Evolutionary conservation across 2,888 invertebrate genomes (phyloP).

Genomic region (Pandemis cinnamomeana): DNA sequence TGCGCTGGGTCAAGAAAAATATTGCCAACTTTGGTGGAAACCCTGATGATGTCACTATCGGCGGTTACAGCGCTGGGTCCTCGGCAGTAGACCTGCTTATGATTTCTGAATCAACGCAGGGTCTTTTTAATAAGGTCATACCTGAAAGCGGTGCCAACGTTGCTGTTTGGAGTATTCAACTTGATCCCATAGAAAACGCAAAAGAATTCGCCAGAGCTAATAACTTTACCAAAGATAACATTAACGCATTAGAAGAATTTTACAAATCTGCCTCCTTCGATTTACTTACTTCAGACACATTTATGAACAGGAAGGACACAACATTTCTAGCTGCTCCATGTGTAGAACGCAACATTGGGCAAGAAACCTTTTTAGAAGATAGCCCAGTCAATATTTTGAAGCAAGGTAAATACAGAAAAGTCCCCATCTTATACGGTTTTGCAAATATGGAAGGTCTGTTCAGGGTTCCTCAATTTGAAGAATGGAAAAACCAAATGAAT

Average conservation of each 20-base stretch:
- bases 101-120: conserved; percentile 58
- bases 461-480: conserved; percentile 49
- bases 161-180: conserved; percentile 54
- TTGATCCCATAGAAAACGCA: conserved; percentile 60
- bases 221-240: conserved; percentile 53
- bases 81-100: conserved; percentile 60
- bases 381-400: conserved; percentile 57
- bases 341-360: conserved; percentile 49
- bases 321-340: conserved; percentile 48
- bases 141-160: conserved; percentile 60
- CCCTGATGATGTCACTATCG: conserved; percentile 64
- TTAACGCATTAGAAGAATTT: conserved; percentile 59
- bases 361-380: conserved; percentile 54
- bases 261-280: conserved; percentile 55
- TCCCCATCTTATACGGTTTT: conserved; percentile 60
- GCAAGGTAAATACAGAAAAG: conserved; percentile 48
- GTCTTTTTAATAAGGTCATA: conserved; percentile 63
- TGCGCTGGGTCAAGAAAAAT: conserved; percentile 63
- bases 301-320: conserved; percentile 21
- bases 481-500: conserved; percentile 59
- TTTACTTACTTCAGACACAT: conserved; percentile 45
- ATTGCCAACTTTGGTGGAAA: conserved; percentile 67
- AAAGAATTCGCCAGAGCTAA: conserved; percentile 54
- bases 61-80: conserved; percentile 65
- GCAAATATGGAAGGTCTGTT: conserved; percentile 57